phyloP scores from a whole-genome alignment of 2,888 invertebrate species.

The Onchidella celtica region DNA sequence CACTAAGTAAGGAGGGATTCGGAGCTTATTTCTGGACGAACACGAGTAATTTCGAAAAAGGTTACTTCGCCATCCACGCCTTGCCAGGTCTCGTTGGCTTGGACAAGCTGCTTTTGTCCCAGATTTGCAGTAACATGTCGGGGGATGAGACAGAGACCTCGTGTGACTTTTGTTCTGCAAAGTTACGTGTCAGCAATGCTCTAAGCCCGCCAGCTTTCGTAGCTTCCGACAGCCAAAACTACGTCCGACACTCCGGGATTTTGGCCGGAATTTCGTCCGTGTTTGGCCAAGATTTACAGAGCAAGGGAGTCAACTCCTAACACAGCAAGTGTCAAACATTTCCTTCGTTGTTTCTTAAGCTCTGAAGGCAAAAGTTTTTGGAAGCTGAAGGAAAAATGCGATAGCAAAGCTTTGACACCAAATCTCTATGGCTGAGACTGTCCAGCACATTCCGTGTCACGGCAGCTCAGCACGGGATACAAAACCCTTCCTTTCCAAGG shows the following conservation, averaged over 20 bases:
- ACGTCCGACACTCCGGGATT: not conserved
- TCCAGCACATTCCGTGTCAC: not conserved
- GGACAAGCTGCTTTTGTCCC: not conserved
- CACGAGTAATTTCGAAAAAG: too few relatives aligned
- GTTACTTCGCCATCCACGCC: too few relatives aligned
- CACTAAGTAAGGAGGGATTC: too few relatives aligned
- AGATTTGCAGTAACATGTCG: not conserved
- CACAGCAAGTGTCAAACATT: conserved; percentile 28
- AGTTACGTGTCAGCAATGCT: conserved; percentile 21
- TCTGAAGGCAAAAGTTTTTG: not conserved
- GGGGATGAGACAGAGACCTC: not conserved
- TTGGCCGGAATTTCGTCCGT: conserved; percentile 9
- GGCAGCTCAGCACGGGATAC: too few relatives aligned
- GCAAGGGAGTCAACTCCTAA: conserved; percentile 23
- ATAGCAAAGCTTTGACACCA: not conserved
- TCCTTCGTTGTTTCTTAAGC: not conserved
- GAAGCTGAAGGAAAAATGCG: not conserved
- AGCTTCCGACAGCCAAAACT: not conserved
- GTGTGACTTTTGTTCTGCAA: conserved; percentile 26
- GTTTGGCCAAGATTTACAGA: conserved; percentile 34
- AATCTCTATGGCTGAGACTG: not conserved
- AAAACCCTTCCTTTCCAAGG: too few relatives aligned
- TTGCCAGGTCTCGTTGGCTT: too few relatives aligned
- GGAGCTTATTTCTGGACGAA: too few relatives aligned
- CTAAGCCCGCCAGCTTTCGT: not conserved